Evolutionary conservation across 1,140 invertebrate species (phyloP), one percentile per base, ranked within the genome.

Genomic region (Drosophila truncata): DNA sequence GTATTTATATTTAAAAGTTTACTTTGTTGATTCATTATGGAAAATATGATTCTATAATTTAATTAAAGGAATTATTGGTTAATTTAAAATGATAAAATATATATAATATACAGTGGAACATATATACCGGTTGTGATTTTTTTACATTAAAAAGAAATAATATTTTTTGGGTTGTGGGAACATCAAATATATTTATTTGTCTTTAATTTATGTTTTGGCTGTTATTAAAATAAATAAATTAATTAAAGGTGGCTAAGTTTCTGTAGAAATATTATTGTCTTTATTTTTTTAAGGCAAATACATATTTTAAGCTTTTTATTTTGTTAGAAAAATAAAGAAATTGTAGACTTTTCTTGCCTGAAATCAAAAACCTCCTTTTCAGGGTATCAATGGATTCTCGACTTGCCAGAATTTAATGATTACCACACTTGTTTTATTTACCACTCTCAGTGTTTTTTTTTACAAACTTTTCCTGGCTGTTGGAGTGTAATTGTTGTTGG

Each of bases 361-460:
- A 16, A 29, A 42, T 41, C 58, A 13, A 29, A 20, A 23, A 4
- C 1, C 3, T 16, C 1, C 18, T 13, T 35, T 35, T 9, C 3
- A 60, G 62, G 29, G 62, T 64, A 64, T 64, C 18, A 25, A 37
- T n/a, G 13, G 31, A 37, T 14, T 37, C 13, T 18, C 25, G 18
- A 41, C 31, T 55, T 49, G 35, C 13, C 29, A 42, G 42, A 31
- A 33, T 49, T 4, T 27, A 20, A 62, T 65, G 69, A 27, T 60
- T 50, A 60, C 39, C 41, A 14, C 52, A 72, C 67, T 70, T 70
- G 79, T 61, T 73, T 73, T 67, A 74, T 64, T 72, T 50, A 47
- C 44, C 46, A 46, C 37, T 76, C 47, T 57, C 25, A 11, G 47
- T 31, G 37, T 39, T 76, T 54, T 41, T 44, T 52, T 41, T 41